Evolutionary conservation across 2,888 invertebrate species (phyloP).

Genomic region (Ectemnius lituratus): DNA sequence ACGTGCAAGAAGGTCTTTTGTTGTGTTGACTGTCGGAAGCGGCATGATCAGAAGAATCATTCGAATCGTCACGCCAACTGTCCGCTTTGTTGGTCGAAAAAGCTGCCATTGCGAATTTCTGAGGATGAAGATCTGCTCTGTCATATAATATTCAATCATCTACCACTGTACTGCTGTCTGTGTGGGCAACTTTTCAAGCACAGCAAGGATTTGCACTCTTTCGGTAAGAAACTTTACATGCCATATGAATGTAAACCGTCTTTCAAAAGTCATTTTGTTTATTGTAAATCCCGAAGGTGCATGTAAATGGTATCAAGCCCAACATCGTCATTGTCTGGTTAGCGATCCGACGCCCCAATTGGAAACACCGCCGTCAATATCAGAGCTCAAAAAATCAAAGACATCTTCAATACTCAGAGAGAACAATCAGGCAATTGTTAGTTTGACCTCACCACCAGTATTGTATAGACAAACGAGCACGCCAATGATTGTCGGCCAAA

Average conservation of each 20-base stretch:
- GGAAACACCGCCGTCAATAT: constrained; percentile 40
- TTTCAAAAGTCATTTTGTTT: too few relatives aligned
- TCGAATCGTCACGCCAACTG: constrained; percentile 60
- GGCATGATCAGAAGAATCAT: constrained; percentile 67
- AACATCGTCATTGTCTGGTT: constrained; percentile 30
- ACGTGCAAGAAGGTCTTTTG: constrained; percentile 70
- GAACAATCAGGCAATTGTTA: constrained; percentile 47
- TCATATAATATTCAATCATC: constrained; percentile 66
- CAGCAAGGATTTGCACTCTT: constrained; percentile 57
- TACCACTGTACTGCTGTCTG: constrained; percentile 66
- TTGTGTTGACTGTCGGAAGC: constrained; percentile 65
- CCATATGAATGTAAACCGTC: too few relatives aligned
- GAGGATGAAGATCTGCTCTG: constrained; percentile 59
- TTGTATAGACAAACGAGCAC: constrained; percentile 70
- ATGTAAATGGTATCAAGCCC: constrained; percentile 55
- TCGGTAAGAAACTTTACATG: constrained; percentile 45
- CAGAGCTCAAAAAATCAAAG: constrained; percentile 10
- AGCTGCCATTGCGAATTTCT: constrained; percentile 56
- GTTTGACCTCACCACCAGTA: constrained; percentile 62
- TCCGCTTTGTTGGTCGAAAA: constrained; percentile 63
- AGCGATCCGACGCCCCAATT: constrained; percentile 11
- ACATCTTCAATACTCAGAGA: constrained; percentile 38
- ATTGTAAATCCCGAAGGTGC: constrained; percentile 27
- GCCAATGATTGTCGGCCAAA: constrained; percentile 60
- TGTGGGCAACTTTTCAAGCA: constrained; percentile 64